Evolutionary conservation across 2,888 invertebrate genomes (phyloP).

Genomic region (Lasiommata megera): DNA sequence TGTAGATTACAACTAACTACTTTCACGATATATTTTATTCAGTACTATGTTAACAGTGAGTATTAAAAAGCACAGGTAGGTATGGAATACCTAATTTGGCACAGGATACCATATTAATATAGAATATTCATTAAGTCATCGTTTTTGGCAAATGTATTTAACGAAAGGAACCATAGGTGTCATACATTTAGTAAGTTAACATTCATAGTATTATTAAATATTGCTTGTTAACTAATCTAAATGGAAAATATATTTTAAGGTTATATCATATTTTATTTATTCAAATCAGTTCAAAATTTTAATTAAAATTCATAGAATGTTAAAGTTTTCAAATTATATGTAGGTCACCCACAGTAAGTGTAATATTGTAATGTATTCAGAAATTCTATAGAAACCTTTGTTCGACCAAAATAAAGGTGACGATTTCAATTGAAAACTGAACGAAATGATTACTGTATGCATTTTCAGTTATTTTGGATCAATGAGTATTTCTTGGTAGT

Average conservation of each 20-base stretch:
- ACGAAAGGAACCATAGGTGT: slow-evolving; percentile 6
- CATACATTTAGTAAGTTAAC: slow-evolving; percentile 2
- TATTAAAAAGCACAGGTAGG: slow-evolving; percentile 53
- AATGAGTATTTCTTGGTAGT: neutral
- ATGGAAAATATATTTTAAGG: neutral
- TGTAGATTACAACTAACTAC: slow-evolving; percentile 74
- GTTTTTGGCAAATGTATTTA: slow-evolving; percentile 22
- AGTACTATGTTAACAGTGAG: slow-evolving; percentile 50
- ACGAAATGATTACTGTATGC: neutral
- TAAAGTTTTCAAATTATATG: neutral
- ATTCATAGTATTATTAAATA: neutral
- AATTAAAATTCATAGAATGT: neutral
- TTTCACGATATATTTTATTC: slow-evolving; percentile 51
- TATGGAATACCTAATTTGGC: slow-evolving; percentile 70
- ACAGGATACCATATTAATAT: slow-evolving; percentile 51
- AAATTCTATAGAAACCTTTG: neutral
- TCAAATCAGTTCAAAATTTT: slow-evolving; percentile 4
- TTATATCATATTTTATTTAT: neutral
- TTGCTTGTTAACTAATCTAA: slow-evolving; percentile 4
- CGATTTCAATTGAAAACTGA: neutral
- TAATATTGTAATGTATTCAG: neutral
- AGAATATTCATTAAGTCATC: slow-evolving; percentile 19
- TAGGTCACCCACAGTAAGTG: neutral
- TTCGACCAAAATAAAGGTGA: neutral
- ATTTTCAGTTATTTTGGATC: neutral